phyloP scores from a whole-genome alignment of 2,888 invertebrate genomes.

The Incurvaria masculella region DNA sequence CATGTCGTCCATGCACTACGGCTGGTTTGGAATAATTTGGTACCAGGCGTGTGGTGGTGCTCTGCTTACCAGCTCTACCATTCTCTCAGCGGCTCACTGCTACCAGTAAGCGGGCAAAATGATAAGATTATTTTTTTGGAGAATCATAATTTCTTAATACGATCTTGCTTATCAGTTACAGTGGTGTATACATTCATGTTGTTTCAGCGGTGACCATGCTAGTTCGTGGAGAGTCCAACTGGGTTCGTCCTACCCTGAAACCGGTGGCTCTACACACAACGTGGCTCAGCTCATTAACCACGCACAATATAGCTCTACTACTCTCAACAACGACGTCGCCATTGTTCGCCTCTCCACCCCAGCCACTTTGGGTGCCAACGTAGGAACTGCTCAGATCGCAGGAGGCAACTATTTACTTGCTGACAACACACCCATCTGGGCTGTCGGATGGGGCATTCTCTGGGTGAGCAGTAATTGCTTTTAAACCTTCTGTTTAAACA shows the following conservation, averaged over 20 bases:
- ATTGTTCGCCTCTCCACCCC: conserved; percentile 21
- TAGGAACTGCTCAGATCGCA: conserved; percentile 23
- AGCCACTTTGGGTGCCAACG: conserved; percentile 11
- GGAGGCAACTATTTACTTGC: conserved; percentile 19
- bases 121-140: too few species aligned
- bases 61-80: conserved; percentile 21
- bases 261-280: conserved; percentile 20
- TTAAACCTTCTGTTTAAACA: not conserved
- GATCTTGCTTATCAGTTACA: too few species aligned
- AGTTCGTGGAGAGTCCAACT: conserved; percentile 25
- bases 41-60: conserved; percentile 28
- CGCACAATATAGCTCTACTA: conserved; percentile 16
- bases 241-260: conserved; percentile 16
- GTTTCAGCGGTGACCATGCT: conserved; percentile 23
- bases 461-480: conserved; percentile 21
- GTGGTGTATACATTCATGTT: too few species aligned
- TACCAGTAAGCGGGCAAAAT: conserved; percentile 29
- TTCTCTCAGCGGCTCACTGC: conserved; percentile 35
- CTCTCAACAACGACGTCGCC: conserved; percentile 25
- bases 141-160: too few species aligned
- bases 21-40: conserved; percentile 22
- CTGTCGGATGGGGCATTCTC: conserved; percentile 28
- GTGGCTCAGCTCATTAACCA: conserved; percentile 21
- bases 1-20: conserved; percentile 31
- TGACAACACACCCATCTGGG: conserved; percentile 18